These are phyloP conservation scores for Cassiopea xamachana DNA, from an alignment of 30 jellyfish, hydroid and myxozoan genomes.

Conservation along the genomic window DNA sequence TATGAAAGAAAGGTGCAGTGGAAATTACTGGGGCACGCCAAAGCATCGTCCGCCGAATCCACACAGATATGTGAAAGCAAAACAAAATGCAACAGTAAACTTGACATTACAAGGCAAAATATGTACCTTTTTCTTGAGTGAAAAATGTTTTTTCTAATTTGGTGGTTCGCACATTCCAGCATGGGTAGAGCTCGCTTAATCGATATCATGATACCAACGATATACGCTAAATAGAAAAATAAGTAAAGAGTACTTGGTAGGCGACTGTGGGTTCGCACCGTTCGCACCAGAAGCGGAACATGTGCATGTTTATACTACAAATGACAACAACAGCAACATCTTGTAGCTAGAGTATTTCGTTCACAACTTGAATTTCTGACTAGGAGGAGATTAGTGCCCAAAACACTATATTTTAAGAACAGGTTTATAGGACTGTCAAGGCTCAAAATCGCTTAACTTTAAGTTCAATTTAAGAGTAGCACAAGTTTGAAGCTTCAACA, in stretches of 20 bases:
- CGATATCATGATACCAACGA: not conserved
- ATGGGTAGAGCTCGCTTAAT: not conserved
- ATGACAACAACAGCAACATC: constrained; percentile 17
- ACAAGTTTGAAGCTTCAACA: too few relatives aligned
- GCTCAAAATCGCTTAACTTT: too few relatives aligned
- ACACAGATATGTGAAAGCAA: too few relatives aligned
- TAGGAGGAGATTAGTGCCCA: too few relatives aligned
- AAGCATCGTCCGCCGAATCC: too few relatives aligned
- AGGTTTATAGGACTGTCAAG: too few relatives aligned
- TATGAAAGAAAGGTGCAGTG: too few relatives aligned
- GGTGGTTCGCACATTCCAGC: not conserved
- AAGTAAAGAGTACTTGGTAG: not conserved
- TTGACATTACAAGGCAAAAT: not conserved
- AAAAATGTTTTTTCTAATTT: not conserved
- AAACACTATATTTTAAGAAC: too few relatives aligned
- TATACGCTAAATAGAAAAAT: too few relatives aligned
- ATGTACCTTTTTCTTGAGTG: not conserved
- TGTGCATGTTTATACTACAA: not conserved
- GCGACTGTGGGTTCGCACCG: not conserved
- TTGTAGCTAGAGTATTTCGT: not conserved
- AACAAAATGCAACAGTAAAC: not conserved
- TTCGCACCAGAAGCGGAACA: not conserved
- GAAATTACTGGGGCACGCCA: too few relatives aligned
- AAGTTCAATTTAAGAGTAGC: too few relatives aligned
- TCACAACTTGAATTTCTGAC: too few relatives aligned